Conservation (phyloP, 1,140 invertebrate species). For the Pseudomyrmex sp. region DNA sequence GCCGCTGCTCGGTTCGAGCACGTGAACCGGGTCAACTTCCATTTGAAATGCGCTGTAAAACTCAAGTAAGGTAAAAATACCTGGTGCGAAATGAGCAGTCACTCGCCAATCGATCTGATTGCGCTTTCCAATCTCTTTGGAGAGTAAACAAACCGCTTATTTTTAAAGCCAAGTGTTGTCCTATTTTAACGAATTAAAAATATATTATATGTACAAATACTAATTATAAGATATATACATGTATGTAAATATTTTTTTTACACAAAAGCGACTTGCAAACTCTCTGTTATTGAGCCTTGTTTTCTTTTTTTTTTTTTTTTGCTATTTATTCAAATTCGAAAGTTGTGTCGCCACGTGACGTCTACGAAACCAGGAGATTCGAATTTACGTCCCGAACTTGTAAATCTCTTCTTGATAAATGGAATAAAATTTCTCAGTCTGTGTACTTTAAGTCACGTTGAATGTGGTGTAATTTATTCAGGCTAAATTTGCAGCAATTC, state of each 20-base stretch:
- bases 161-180: background rate
- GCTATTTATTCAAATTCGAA: conserved; percentile 14
- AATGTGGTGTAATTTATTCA: conserved; percentile 53
- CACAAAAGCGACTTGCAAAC: too few species aligned
- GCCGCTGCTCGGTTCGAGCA: background rate
- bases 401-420: conserved; percentile 54
- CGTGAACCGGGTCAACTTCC: conserved; percentile 40
- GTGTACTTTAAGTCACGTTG: conserved; percentile 48
- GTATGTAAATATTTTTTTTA: too few species aligned
- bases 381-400: conserved; percentile 45
- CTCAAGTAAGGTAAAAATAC: conserved; percentile 39
- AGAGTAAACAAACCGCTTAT: background rate
- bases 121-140: conserved; percentile 12
- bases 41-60: conserved; percentile 53
- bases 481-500: conserved; percentile 57
- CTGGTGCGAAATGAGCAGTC: conserved; percentile 9
- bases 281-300: background rate
- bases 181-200: too few species aligned
- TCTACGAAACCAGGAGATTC: background rate
- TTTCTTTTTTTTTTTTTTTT: background rate
- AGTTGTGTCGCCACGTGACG: background rate
- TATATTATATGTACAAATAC: too few species aligned
- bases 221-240: too few species aligned
- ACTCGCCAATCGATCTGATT: conserved; percentile 8
- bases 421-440: conserved; percentile 49